Percentiles rank a stretch among this genome's conserved stretches.
Conservation (phyloP, 37 sponge, comb jelly and placozoan genomes). For the Ianthella basta region DNA sequence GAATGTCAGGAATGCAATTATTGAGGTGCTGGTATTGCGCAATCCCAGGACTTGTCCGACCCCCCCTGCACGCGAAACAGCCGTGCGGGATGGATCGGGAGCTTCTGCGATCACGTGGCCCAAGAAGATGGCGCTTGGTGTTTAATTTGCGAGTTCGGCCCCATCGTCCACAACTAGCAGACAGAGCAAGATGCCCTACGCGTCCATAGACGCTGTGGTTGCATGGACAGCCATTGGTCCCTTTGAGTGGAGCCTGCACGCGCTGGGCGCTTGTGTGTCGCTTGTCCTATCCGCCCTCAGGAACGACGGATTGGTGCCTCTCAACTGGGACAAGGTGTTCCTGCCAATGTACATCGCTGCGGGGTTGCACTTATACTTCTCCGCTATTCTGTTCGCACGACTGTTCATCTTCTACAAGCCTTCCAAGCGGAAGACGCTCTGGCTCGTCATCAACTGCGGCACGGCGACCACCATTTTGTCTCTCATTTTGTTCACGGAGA, state of each 20-base stretch:
- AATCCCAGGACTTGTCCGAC: too few species aligned
- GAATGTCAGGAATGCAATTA: too few species aligned
- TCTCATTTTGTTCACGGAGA: neutral
- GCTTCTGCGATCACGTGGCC: too few species aligned
- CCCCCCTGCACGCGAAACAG: too few species aligned
- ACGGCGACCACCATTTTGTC: neutral
- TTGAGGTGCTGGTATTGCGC: too few species aligned
- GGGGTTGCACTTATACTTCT: constrained; percentile 10
- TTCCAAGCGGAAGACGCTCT: neutral
- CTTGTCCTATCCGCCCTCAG: constrained; percentile 31
- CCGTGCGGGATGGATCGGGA: too few species aligned
- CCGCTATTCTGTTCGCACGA: neutral
- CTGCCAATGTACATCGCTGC: constrained; percentile 3
- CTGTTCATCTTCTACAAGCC: constrained; percentile 25
- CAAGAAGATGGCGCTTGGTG: too few species aligned
- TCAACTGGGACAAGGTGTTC: constrained; percentile 38
- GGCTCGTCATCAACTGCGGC: neutral
- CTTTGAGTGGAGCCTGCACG: constrained; percentile 59
- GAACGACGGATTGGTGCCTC: neutral
- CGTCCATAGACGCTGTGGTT: constrained; percentile 36
- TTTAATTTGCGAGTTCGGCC: too few species aligned
- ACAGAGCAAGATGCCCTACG: neutral
- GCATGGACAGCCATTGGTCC: constrained; percentile 58
- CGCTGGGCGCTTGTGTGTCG: constrained; percentile 14
- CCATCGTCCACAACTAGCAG: too few species aligned